These are phyloP conservation scores for Panzeria rudis DNA, from an alignment of 2,888 invertebrate species.

Conservation along the genomic window DNA sequence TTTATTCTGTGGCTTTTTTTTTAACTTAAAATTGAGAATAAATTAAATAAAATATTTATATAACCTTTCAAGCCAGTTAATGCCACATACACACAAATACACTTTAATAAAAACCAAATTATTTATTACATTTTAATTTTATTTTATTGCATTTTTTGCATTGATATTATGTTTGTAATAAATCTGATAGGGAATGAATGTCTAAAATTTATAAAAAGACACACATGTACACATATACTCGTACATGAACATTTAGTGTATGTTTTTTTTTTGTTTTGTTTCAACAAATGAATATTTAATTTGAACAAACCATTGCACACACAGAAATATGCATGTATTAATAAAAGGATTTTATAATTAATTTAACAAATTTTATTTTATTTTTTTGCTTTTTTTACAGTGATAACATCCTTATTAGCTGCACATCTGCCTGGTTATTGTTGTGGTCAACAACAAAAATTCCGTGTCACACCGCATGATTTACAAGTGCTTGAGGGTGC, in stretches of 20 bases:
- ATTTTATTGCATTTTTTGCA: conserved; percentile 40
- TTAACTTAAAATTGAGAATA: conserved; percentile 45
- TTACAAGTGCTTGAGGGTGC: conserved; percentile 92
- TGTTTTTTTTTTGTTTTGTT: background rate
- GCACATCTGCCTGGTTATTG: conserved; percentile 69
- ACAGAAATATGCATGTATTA: background rate
- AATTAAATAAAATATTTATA: conserved; percentile 61
- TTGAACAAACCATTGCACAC: background rate
- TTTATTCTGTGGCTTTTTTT: conserved; percentile 20
- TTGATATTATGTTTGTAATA: conserved; percentile 41
- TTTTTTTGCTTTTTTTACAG: conserved; percentile 62
- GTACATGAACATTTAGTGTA: background rate
- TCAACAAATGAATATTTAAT: conserved; percentile 41
- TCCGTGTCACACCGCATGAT: conserved; percentile 90
- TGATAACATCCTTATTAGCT: conserved; percentile 63
- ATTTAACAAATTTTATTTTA: conserved; percentile 47
- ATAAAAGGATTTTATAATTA: conserved; percentile 47
- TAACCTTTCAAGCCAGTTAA: conserved; percentile 44
- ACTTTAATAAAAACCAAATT: conserved; percentile 39
- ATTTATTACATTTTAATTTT: conserved; percentile 60
- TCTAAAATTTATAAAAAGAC: conserved; percentile 24
- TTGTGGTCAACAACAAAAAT: conserved; percentile 89
- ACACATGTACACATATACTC: background rate
- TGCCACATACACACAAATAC: background rate
- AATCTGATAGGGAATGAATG: conserved; percentile 48